Evolutionary conservation across 2,888 invertebrate species (phyloP).

Genomic region (Pomacea canaliculata): DNA sequence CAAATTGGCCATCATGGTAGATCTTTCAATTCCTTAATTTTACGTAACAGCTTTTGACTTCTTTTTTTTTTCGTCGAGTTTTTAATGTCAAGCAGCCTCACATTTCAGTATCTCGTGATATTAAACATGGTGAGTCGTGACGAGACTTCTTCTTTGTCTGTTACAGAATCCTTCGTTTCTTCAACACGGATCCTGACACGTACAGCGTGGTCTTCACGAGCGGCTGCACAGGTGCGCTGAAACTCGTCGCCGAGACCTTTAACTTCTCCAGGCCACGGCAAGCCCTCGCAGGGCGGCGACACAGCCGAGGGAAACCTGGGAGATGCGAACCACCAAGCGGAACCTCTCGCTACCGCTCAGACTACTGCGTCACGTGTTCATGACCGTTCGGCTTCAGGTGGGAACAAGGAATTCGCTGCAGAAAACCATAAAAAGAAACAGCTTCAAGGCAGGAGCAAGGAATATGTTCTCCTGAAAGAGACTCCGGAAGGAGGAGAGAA

Average conservation of each 20-base stretch:
- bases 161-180: conserved; percentile 83
- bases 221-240: conserved; percentile 89
- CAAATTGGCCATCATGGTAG: no score
- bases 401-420: not conserved
- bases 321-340: no score
- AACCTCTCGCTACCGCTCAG: not conserved
- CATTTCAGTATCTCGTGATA: no score
- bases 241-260: conserved; percentile 86
- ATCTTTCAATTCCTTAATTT: no score
- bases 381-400: not conserved
- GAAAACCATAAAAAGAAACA: not conserved
- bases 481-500: not conserved
- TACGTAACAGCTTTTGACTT: no score
- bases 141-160: not conserved
- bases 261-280: conserved; percentile 17
- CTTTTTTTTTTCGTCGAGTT: no score
- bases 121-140: no score
- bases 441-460: not conserved
- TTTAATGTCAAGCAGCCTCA: no score
- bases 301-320: not conserved
- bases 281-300: not conserved
- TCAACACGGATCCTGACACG: conserved; percentile 83
- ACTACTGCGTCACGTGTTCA: not conserved
- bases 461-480: not conserved
- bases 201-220: conserved; percentile 94